Conservation (phyloP, 2,113 vertebrate species). For the Fulmarus glacialis region DNA sequence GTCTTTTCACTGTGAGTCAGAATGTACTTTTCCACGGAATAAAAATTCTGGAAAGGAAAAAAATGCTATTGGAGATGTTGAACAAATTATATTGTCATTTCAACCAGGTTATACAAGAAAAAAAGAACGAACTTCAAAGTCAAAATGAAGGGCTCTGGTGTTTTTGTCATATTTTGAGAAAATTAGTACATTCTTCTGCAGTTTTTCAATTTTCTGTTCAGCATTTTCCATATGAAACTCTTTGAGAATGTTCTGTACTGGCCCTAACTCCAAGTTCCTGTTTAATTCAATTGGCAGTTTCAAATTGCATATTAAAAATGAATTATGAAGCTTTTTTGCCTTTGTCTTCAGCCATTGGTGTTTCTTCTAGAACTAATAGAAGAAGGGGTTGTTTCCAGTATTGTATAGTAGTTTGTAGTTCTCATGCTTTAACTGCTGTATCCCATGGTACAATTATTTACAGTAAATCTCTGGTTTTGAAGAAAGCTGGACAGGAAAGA, state of each 20-base stretch:
- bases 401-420: background rate
- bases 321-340: background rate
- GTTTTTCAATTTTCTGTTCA: constrained; percentile 19
- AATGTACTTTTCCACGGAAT: constrained; percentile 68
- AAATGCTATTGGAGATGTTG: constrained; percentile 22
- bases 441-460: background rate
- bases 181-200: constrained; percentile 29
- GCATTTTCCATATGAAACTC: constrained; percentile 40
- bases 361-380: background rate
- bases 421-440: background rate
- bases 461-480: background rate
- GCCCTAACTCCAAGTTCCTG: background rate
- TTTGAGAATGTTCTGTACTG: constrained; percentile 28
- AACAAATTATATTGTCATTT: constrained; percentile 60
- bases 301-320: constrained; percentile 6
- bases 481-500: background rate
- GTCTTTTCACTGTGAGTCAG: constrained; percentile 41
- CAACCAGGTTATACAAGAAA: constrained; percentile 36
- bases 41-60: constrained; percentile 38
- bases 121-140: constrained; percentile 24
- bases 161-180: constrained; percentile 28
- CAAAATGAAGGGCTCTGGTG: background rate
- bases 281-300: constrained; percentile 17
- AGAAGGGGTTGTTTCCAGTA: background rate
- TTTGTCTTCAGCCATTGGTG: background rate